phyloP scores from a whole-genome alignment of 2,797 vertebrate genomes.

The Periparus ater region DNA sequence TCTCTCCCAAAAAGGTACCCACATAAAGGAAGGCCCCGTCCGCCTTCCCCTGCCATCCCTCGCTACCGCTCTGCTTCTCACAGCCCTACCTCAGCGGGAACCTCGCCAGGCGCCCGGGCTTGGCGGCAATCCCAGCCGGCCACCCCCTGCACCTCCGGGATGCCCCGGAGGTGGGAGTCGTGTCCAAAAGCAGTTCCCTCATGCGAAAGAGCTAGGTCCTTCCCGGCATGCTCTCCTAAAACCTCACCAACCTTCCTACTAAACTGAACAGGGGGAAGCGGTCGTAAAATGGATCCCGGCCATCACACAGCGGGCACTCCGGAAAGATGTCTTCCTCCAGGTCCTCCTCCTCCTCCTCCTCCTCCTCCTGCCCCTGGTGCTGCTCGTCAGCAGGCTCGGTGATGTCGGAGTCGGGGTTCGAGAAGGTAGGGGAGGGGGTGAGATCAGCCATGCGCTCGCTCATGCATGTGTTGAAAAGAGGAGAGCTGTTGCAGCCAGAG shows the following conservation, averaged over 20 bases:
- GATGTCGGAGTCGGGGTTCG: slow-evolving; percentile 92
- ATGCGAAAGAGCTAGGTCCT: slow-evolving; percentile 97
- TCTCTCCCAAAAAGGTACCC: neutral
- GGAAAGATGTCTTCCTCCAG: slow-evolving; percentile 91
- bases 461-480: slow-evolving; percentile 99
- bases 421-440: slow-evolving; percentile 97
- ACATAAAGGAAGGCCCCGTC: neutral
- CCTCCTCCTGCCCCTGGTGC: slow-evolving; percentile 87
- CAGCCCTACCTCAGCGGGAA: neutral
- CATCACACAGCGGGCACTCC: slow-evolving; percentile 91
- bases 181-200: slow-evolving; percentile 81
- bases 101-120: neutral
- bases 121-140: neutral
- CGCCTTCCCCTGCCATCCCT: rapidly evolving
- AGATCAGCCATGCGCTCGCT: slow-evolving; percentile 97
- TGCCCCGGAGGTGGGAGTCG: slow-evolving; percentile 13
- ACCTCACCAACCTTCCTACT: slow-evolving; percentile 99
- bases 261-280: slow-evolving; percentile 99
- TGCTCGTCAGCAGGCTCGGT: slow-evolving; percentile 94
- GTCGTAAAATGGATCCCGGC: slow-evolving; percentile 99
- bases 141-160: neutral
- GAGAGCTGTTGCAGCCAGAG: slow-evolving; percentile 97
- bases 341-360: slow-evolving; percentile 83
- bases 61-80: rapidly evolving
- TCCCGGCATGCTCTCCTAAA: slow-evolving; percentile 94